Percentiles rank a stretch among this genome's conserved stretches.
phyloP scores from a whole-genome alignment of 2,797 vertebrate species.

The Chelon labrosus region DNA sequence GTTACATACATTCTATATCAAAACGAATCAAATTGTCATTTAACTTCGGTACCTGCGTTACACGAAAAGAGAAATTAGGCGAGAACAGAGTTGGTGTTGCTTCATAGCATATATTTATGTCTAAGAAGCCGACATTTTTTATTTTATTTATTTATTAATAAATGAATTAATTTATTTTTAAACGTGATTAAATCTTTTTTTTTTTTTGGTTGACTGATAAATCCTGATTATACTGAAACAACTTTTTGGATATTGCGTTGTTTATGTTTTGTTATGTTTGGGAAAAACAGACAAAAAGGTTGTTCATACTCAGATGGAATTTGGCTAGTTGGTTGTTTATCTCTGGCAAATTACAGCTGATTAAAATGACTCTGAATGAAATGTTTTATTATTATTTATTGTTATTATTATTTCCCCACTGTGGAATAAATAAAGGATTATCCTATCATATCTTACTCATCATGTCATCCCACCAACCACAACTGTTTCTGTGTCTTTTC shows the following conservation, averaged over 20 bases:
- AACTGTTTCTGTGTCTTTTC: slow-evolving; percentile 15
- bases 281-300: neutral
- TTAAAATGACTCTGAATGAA: neutral
- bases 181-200: neutral
- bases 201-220: no score
- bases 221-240: no score
- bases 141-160: no score
- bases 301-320: no score
- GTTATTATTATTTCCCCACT: no score
- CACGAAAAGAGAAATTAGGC: no score
- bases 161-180: neutral
- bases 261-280: no score
- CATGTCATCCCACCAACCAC: neutral
- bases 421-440: no score
- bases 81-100: neutral
- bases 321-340: neutral
- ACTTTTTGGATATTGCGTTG: no score
- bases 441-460: neutral
- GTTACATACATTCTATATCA: neutral
- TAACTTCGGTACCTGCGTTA: neutral
- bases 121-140: no score
- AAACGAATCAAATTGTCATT: neutral
- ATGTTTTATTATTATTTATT: no score
- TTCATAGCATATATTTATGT: neutral
- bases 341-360: neutral